Evolutionary conservation across 2,113 vertebrate genomes (phyloP).

Genomic region (Larimichthys crocea): DNA sequence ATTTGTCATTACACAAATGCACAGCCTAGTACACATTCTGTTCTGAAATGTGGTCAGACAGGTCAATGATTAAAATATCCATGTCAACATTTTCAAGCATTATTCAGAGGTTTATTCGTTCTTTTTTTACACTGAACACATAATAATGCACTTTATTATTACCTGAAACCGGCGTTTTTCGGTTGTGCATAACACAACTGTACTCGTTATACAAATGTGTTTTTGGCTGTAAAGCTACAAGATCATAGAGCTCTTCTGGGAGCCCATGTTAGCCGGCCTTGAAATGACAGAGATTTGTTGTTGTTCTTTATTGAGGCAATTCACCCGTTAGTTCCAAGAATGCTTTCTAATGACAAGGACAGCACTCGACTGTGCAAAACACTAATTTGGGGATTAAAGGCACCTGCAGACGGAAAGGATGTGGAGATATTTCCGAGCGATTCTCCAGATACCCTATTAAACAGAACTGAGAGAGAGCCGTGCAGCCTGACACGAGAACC

Average conservation of each 20-base stretch:
- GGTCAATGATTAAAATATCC: background rate
- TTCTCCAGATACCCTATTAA: constrained; percentile 5
- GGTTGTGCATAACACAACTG: background rate
- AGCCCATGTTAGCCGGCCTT: constrained; percentile 2
- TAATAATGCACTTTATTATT: background rate
- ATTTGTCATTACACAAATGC: background rate
- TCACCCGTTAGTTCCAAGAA: background rate
- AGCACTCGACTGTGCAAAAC: background rate
- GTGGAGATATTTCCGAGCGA: background rate
- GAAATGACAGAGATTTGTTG: constrained; percentile 3
- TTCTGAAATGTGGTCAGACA: background rate
- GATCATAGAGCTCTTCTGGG: background rate
- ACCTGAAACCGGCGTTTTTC: background rate
- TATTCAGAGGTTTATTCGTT: background rate
- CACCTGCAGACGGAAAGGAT: background rate
- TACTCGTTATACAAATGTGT: background rate
- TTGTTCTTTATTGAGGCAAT: background rate
- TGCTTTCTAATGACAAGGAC: constrained; percentile 5
- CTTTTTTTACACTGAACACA: background rate
- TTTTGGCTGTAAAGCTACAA: too few relatives aligned
- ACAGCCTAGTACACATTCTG: background rate
- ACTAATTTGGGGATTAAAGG: background rate
- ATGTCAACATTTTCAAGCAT: background rate
- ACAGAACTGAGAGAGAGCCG: background rate
- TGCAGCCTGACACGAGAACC: background rate